Evolutionary conservation across 2,888 invertebrate genomes (phyloP).

Genomic region (Acronicta psi): DNA sequence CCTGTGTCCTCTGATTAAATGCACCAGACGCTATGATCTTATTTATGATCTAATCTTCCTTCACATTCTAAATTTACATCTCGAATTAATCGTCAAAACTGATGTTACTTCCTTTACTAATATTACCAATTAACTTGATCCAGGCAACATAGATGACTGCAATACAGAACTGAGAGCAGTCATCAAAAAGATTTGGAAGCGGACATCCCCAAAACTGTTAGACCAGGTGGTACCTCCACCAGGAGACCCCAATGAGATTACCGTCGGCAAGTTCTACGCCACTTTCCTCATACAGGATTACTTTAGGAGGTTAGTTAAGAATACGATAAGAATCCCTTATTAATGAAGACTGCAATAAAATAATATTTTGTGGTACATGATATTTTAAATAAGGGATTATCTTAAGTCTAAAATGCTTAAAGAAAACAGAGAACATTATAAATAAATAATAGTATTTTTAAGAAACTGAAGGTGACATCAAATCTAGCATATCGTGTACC

Average conservation of each 20-base stretch:
- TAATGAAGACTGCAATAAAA: background rate
- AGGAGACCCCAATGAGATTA: conserved; percentile 99
- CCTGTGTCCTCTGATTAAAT: no score
- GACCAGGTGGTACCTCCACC: conserved; percentile 99
- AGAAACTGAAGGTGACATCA: no score
- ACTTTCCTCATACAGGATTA: conserved; percentile 99
- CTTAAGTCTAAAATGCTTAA: no score
- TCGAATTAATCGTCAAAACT: no score
- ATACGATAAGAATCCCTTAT: conserved; percentile 6
- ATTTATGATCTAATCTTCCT: no score
- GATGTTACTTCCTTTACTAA: background rate
- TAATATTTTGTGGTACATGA: background rate
- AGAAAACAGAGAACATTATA: no score
- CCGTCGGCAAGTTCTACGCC: conserved; percentile 99
- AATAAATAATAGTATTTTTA: no score
- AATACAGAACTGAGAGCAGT: conserved; percentile 97
- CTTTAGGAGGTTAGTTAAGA: conserved; percentile 92
- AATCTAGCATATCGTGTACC: no score
- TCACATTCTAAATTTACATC: no score
- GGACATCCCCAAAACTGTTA: conserved; percentile 97
- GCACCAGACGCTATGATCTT: no score
- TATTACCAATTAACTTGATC: background rate
- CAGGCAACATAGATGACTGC: conserved; percentile 97
- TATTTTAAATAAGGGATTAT: background rate
- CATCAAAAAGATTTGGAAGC: conserved; percentile 99